phyloP scores from a whole-genome alignment of 1,140 invertebrate genomes.

The Oryzaephilus surinamensis region DNA sequence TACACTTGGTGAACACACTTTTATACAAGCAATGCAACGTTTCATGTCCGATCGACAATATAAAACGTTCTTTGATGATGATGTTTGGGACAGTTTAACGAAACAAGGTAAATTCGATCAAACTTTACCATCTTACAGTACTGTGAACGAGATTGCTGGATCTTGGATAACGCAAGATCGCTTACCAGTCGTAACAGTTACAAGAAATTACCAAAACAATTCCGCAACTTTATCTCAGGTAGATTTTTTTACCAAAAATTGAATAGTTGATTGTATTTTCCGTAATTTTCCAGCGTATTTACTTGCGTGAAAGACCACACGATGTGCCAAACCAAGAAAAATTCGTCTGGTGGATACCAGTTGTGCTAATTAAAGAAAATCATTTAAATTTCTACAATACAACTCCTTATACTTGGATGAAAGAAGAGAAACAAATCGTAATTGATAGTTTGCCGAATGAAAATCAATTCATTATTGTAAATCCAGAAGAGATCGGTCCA shows the following conservation, averaged over 20 bases:
- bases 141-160: conserved; percentile 55
- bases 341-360: conserved; percentile 59
- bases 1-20: conserved; percentile 68
- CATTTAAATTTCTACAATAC: conserved; percentile 45
- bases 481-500: conserved; percentile 72
- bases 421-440: conserved; percentile 39
- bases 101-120: conserved; percentile 49
- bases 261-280: neutral
- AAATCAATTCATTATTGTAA: conserved; percentile 58
- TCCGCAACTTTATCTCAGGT: conserved; percentile 57
- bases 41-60: conserved; percentile 60
- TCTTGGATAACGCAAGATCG: conserved; percentile 75
- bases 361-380: conserved; percentile 46
- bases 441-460: conserved; percentile 42
- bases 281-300: conserved; percentile 45
- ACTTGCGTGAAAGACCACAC: conserved; percentile 54
- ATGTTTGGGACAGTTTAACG: conserved; percentile 70
- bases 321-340: conserved; percentile 50
- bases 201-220: conserved; percentile 53
- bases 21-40: conserved; percentile 60
- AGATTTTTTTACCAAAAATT: conserved; percentile 5
- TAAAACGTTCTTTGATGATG: conserved; percentile 64
- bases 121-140: conserved; percentile 44
- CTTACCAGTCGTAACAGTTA: conserved; percentile 67
- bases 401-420: conserved; percentile 48